Base-by-base conservation (phyloP, 2,113 vertebrate species). In the Tenrec ecaudatus region DNA sequence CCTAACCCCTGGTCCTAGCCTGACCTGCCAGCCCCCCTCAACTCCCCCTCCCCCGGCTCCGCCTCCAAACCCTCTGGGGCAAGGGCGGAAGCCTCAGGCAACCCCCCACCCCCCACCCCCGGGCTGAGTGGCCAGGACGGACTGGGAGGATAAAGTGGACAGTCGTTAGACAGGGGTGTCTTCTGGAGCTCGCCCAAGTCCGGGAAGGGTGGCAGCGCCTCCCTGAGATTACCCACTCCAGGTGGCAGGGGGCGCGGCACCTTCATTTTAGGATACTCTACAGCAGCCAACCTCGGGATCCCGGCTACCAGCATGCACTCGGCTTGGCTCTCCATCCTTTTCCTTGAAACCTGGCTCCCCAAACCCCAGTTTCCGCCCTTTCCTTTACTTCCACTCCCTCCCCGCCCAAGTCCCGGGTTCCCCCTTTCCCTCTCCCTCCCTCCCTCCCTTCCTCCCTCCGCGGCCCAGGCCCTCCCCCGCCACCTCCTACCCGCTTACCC, bases 311-410 rank as follows among this genome's bases (percentile, higher is more conserved):
- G 43, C 69, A 75, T 4, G 66, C 81, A 43, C 75, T 81, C 29
- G 31, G 66, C 47, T 58, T 40, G 81, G 77, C 91, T 81, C 83
- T 43, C 68, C 92, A 87, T 96, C 96, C 69, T 81, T 93, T 47
- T 62, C 90, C 95, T 86, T 68, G 29, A 92, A 40, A 95, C 22
- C 91, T 89, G 80, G 53, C 62, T 94, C 91, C 84, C 91, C 60
- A 95, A 75, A 86, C 95, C 95, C 89, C 94, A 95, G 94, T 95
- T 95, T 58, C 95, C 96, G 92, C 96, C 96, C 96, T 95, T 95
- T 91, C 95, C 95, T 96, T 80, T 81, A 90, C 95, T 95, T 95
- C 95, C 95, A 91, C 92, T 95, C 96, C 93, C 93, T 94, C 91
- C 84, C 86, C n/a, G 89, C 94, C 40, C 84, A 22, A 89, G 93